Evolutionary conservation across 2,113 vertebrate genomes (phyloP).

Genomic region (Megaceryle torquata): DNA sequence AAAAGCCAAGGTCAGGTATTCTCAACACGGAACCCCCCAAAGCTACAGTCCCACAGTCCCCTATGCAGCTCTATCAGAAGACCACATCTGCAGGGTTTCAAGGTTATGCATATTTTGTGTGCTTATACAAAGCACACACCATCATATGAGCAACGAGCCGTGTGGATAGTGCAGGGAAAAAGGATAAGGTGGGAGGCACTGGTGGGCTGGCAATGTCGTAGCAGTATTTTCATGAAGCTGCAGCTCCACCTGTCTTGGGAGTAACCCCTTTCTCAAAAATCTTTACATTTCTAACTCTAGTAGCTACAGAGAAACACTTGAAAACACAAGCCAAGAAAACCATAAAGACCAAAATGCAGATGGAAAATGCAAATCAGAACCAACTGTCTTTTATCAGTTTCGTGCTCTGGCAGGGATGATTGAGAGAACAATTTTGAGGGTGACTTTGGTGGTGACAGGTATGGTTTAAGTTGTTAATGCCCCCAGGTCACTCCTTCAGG

Average conservation of each 20-base stretch:
- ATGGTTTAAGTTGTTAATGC: not conserved
- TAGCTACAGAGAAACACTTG: not conserved
- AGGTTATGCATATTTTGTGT: not conserved
- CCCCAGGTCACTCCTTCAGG: not conserved
- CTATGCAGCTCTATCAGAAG: not conserved
- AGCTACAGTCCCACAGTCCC: not conserved
- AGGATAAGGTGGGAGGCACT: not conserved
- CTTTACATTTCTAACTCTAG: not conserved
- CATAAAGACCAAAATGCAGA: not conserved
- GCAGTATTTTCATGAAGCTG: not conserved
- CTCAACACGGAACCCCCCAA: not conserved
- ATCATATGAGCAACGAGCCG: not conserved
- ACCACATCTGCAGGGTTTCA: not conserved
- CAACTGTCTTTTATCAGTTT: not conserved
- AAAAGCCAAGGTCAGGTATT: not conserved
- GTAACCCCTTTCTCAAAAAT: not conserved
- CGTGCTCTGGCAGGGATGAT: not conserved
- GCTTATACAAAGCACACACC: rapidly evolving
- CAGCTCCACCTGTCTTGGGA: not conserved
- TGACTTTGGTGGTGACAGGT: not conserved
- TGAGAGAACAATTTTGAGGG: not conserved
- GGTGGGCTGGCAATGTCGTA: not conserved
- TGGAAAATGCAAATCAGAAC: not conserved
- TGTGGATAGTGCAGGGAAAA: not conserved
- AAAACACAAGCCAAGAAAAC: not conserved